Evolutionary conservation across 2,797 vertebrate species (phyloP).

Genomic region (Mormyrus proboscirostris): DNA sequence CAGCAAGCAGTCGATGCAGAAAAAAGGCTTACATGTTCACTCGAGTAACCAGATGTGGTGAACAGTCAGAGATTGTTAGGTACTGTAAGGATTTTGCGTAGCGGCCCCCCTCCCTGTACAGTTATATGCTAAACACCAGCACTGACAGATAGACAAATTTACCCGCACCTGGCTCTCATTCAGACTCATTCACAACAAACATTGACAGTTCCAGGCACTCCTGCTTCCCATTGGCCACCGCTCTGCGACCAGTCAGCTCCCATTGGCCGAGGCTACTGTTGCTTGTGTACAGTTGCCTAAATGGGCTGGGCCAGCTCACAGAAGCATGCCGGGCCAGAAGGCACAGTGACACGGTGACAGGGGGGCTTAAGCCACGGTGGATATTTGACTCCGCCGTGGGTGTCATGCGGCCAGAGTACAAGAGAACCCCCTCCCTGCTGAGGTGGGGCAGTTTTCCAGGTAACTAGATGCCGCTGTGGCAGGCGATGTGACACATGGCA

Average conservation of each 20-base stretch:
- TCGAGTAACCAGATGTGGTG: neutral
- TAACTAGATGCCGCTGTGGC: neutral
- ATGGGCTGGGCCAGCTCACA: neutral
- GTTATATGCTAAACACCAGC: neutral
- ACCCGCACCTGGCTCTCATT: neutral
- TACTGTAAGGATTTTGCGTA: neutral
- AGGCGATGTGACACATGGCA: neutral
- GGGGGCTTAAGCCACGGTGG: neutral
- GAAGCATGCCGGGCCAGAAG: neutral
- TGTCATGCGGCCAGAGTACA: neutral
- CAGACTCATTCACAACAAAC: neutral
- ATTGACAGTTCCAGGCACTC: neutral
- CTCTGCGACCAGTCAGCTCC: neutral
- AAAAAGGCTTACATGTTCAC: neutral
- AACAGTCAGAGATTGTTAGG: neutral
- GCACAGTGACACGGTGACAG: neutral
- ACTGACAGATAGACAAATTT: neutral
- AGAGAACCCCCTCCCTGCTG: neutral
- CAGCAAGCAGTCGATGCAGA: neutral
- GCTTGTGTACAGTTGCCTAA: neutral
- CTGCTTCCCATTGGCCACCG: neutral
- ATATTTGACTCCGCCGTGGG: neutral
- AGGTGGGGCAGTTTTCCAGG: conserved; percentile 1
- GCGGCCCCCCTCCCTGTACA: neutral
- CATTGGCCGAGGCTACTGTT: neutral